phyloP scores from a whole-genome alignment of 2,113 vertebrate species.

The Nesogale talazaci region DNA sequence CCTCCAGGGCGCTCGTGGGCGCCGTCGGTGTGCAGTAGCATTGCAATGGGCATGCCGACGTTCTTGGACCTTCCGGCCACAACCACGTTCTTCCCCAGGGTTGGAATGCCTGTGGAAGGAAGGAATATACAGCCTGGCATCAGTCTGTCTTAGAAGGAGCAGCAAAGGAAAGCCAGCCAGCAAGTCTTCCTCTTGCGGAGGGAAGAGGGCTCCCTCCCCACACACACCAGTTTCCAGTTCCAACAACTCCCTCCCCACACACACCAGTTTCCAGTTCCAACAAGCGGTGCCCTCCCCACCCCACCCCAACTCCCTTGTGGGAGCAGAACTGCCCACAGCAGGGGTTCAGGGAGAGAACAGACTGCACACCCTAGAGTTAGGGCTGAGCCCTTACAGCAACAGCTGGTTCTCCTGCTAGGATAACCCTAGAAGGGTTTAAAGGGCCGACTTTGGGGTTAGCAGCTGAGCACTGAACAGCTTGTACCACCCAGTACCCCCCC shows the following conservation, averaged over 20 bases:
- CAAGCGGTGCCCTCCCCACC: neutral
- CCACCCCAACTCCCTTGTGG: neutral
- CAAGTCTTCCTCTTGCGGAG: neutral
- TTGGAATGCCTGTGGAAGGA: constrained; percentile 92
- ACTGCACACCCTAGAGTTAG: neutral
- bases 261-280: neutral
- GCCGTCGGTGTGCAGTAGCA: constrained; percentile 97
- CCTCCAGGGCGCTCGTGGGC: constrained; percentile 96
- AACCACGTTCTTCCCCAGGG: constrained; percentile 95
- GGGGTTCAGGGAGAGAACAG: too few relatives aligned
- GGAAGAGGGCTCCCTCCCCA: neutral
- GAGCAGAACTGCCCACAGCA: too few relatives aligned
- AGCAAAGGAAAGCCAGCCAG: neutral
- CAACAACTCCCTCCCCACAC: neutral
- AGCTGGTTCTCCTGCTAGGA: neutral
- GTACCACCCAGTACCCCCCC: neutral
- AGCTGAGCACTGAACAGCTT: neutral
- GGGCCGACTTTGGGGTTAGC: neutral
- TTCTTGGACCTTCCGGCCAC: constrained; percentile 98
- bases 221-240: neutral
- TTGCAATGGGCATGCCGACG: constrained; percentile 98
- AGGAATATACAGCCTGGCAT: neutral
- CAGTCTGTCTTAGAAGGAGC: neutral
- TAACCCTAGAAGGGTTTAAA: neutral
- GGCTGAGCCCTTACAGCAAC: neutral